Base-by-base conservation (phyloP, 2,113 vertebrate species). In the Myxocyprinus asiaticus region DNA sequence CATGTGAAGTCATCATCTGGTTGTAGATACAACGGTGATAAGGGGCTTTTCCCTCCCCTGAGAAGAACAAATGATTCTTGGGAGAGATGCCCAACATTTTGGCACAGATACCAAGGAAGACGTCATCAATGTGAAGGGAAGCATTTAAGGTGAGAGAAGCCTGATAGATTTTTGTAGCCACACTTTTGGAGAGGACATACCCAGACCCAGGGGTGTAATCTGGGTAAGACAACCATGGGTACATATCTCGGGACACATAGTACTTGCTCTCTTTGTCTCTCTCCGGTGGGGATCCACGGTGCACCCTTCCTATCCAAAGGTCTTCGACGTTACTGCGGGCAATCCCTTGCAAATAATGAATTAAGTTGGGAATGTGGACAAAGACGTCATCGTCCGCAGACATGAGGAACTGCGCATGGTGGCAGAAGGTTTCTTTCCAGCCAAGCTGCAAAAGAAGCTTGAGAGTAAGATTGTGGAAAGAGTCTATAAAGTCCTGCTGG, bases 91-190 rank as follows among this genome's bases (percentile, higher is more conserved):
- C 94, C 58, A 96, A 85, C 55, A 94, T 94, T 33, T 92, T 96
- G 87, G 94, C 98, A 78, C 96, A 98, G 82, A 99, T 93, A 83
- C 97, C 98, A 95, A 99, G 97, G 88, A 99, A 98, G 88, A 98
- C 98, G 33, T 99, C 97, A 0, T 99, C 98, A 71, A 99, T 98
- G 86, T 98, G 94, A 67, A 99, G 84, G 15, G 95, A 96, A 42
- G 95, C 94, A 14, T 98, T 98, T 69, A 99, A 90, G 14, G 94
- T 97, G 87, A 95, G 86, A 0, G 94, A 95, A 55, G 96, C 97
- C 56, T 92, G 90, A 17, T 98, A 95, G 84, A 98, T 89, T 91
- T 94, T 96, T 77, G 93, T 88, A 0, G 94, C 96, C 1, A 96
- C 96, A 0, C 98, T 95, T 2, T 76, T 85, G 0, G 98, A 99